Evolutionary conservation across 2,113 vertebrate species (phyloP), one percentile per base, ranked within the genome.

Genomic region (Himantopus leucocephalus): DNA sequence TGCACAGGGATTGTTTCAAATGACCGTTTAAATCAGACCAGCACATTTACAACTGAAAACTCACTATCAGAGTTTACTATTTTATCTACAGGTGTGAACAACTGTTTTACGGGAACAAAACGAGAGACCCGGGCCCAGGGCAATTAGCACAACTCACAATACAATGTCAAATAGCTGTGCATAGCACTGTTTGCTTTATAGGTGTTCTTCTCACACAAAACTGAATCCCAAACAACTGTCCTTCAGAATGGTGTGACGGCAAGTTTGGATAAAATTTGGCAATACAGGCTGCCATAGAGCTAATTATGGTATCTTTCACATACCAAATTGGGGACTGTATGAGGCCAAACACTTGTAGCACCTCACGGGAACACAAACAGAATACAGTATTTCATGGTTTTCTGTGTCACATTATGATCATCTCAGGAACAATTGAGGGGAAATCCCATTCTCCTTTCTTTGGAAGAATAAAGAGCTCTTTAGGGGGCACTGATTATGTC

Each of bases 171-270:
- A 37, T 0, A 56, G 41, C 50, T 48, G 18, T 32, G 55, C 32
- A 14, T 2, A 52, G 62, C 24, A 45, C 21, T 29, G 0, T 14
- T 39, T 62, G 45, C 14, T 67, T 47, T 26, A 23, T 0, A 45
- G 43, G 5, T 70, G 43, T 1, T 82, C 6, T 58, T 83, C 70
- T 75, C 52, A 62, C 32, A 53, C 23, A 21, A 58, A 75, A 64
- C 9, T 53, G 64, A 85, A 56, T 12, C 70, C 37, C 12, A 4
- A 87, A 45, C 24, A 78, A 45, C 30, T 4, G 6, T 22, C 13
- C 64, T 80, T 58, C 20, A 9, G 10, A 92, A 45, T 0, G 0
- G 10, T 5, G 5, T 1, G 0, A 62, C 35, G 66, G 15, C 10
- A 68, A 75, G 6, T 22, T 15, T 50, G 56, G 37, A 41, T 59